Percentiles rank a stretch among this genome's conserved stretches.
phyloP scores from a whole-genome alignment of 2,113 vertebrate genomes.

The Miniopterus natalensis region DNA sequence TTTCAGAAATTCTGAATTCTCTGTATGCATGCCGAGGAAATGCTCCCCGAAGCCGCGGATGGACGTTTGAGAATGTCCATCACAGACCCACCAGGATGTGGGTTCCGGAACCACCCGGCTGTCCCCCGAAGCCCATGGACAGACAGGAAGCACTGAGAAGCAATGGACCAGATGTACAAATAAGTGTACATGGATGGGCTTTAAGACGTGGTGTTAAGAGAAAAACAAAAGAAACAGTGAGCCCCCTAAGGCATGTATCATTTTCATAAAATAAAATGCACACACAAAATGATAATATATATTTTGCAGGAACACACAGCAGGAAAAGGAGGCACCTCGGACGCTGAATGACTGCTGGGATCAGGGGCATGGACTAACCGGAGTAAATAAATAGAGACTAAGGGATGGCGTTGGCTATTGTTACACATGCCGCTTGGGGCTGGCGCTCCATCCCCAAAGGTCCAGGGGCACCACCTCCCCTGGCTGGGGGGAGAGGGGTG shows the following conservation, averaged over 20 bases:
- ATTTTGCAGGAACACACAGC: not conserved
- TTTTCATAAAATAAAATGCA: not conserved
- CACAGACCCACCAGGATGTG: fast-evolving
- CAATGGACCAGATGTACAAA: not conserved
- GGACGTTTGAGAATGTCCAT: not conserved
- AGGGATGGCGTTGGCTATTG: fast-evolving
- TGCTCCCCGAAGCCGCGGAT: not conserved
- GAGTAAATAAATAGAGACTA: not conserved
- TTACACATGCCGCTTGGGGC: fast-evolving
- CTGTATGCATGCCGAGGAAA: not conserved
- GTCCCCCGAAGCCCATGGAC: not conserved
- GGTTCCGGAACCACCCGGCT: not conserved
- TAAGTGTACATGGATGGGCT: fast-evolving
- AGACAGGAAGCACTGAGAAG: not conserved
- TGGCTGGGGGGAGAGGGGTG: not conserved
- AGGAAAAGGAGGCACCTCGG: not conserved
- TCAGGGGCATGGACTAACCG: fast-evolving
- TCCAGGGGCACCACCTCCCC: not conserved
- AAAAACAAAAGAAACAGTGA: not conserved
- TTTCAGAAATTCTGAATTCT: not conserved
- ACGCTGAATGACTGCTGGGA: fast-evolving
- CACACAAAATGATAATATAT: fast-evolving
- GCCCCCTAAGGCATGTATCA: too few relatives aligned
- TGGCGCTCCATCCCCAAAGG: not conserved
- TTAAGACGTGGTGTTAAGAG: too few relatives aligned